phyloP scores from a whole-genome alignment of 2,888 invertebrate genomes.

The Apocheima hispidaria region DNA sequence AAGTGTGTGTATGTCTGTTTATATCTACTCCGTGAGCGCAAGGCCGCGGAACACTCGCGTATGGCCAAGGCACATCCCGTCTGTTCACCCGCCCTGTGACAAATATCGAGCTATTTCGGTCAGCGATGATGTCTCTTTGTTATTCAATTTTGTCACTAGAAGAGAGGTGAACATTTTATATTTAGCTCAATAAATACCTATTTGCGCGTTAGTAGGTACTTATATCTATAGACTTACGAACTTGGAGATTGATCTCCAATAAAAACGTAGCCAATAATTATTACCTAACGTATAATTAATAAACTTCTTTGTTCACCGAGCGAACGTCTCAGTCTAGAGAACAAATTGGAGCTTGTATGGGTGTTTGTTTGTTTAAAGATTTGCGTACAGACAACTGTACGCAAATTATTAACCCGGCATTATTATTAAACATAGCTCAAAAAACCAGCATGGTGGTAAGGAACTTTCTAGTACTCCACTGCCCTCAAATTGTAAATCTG shows the following conservation, averaged over 20 bases:
- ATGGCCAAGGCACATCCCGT: conserved; percentile 32
- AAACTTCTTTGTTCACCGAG: not conserved
- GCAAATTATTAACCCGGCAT: too few relatives aligned
- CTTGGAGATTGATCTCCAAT: not conserved
- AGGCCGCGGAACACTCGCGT: conserved; percentile 33
- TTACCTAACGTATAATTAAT: not conserved
- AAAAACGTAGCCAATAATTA: not conserved
- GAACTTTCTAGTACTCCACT: too few relatives aligned
- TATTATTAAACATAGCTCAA: too few relatives aligned
- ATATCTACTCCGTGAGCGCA: conserved; percentile 6
- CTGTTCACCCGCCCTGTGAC: conserved; percentile 48
- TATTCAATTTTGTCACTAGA: conserved; percentile 20
- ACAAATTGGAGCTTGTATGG: too few relatives aligned
- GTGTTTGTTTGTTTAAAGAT: too few relatives aligned
- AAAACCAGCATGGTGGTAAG: too few relatives aligned
- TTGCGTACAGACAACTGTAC: too few relatives aligned
- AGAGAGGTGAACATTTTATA: conserved; percentile 12
- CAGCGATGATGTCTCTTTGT: conserved; percentile 36
- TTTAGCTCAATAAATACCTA: conserved; percentile 6
- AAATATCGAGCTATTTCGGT: conserved; percentile 48
- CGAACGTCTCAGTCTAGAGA: too few relatives aligned
- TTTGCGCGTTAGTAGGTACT: not conserved
- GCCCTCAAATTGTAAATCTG: too few relatives aligned
- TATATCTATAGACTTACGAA: not conserved
- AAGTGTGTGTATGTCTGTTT: too few relatives aligned